Evolutionary conservation across 2,888 invertebrate species (phyloP).

Genomic region (Barypeithes pellucidus): DNA sequence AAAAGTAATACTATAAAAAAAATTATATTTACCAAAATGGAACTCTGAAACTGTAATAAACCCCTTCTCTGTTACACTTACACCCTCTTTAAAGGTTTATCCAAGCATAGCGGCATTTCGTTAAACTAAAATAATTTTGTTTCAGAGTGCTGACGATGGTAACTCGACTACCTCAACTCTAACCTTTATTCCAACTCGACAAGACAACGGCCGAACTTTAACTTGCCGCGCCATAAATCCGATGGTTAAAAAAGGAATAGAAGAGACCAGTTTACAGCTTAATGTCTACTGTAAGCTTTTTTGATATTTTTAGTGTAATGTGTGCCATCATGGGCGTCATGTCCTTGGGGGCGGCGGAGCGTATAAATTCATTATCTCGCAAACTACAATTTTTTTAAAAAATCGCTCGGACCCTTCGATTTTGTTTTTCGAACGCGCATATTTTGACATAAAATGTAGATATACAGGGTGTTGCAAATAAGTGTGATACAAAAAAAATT

Average conservation of each 20-base stretch:
- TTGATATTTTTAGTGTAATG: not conserved
- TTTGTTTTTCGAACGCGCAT: no score
- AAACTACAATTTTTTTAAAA: no score
- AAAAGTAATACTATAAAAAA: no score
- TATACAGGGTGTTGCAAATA: no score
- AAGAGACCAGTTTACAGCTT: constrained; percentile 86
- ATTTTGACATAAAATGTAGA: no score
- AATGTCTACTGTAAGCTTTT: constrained; percentile 89
- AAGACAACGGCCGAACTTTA: constrained; percentile 85
- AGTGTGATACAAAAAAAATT: no score
- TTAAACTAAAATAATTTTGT: constrained; percentile 43
- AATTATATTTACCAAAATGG: no score
- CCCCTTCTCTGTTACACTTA: not conserved
- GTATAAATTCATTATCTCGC: no score
- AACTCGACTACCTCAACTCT: constrained; percentile 87
- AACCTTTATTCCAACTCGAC: constrained; percentile 82
- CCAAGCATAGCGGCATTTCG: constrained; percentile 27
- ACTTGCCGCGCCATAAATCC: constrained; percentile 88
- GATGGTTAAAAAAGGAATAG: constrained; percentile 80
- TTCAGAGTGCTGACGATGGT: constrained; percentile 85
- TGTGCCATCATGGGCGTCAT: no score
- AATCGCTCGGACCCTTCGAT: no score
- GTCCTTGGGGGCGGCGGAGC: no score
- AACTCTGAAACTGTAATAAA: not conserved
- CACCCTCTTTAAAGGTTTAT: not conserved